Evolutionary conservation across 2,113 vertebrate genomes (phyloP), one percentile per base, ranked within the genome.

Genomic region (Dryoscopus gambensis): DNA sequence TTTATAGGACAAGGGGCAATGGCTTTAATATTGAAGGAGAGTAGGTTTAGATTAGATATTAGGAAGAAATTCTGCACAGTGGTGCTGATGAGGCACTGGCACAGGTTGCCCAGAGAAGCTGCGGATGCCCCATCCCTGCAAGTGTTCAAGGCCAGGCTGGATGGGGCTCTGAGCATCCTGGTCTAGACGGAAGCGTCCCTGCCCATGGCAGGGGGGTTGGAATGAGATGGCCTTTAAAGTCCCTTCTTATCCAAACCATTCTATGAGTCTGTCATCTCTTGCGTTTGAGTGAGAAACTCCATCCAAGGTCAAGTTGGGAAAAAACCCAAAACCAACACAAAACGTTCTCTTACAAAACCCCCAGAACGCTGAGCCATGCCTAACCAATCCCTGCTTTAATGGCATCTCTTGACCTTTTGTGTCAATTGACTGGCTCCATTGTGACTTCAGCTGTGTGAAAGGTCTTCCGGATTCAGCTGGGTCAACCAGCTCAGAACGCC

Each of bases 81-180:
- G 9, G 10, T 3, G 10, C 9, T 52, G 8, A 3, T 24, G 28
- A 64, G 24, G 21, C 44, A 5, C 14, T 31, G 49, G 28, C 10
- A 56, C 23, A 70, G 8, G 17, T 1, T 52, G 18, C 22, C 7
- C 63, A 24, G n/a, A 23, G 44, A 27, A 27, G 50, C 2, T 52
- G 33, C 12, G 28, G 33, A 1, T 70, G 17, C 3, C 9, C 25
- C 21, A 21, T 21, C 7, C 37, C 25, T 57, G 9, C 4, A 5
- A 31, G 6, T 7, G 14, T 11, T 46, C 37, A 23, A 25, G 35
- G 9, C 0, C 30, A 47, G 35, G 7, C 0, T n/a, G 35, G 62
- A 39, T 6, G 3, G 1, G 33, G 24, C 33, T 76, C 57, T 49
- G 83, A 64, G 56, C 25, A 40, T 4, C 24, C 37, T 57, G 19